Conservation (phyloP, 2,888 invertebrate genomes). For the Lasioglossum calceatum region DNA sequence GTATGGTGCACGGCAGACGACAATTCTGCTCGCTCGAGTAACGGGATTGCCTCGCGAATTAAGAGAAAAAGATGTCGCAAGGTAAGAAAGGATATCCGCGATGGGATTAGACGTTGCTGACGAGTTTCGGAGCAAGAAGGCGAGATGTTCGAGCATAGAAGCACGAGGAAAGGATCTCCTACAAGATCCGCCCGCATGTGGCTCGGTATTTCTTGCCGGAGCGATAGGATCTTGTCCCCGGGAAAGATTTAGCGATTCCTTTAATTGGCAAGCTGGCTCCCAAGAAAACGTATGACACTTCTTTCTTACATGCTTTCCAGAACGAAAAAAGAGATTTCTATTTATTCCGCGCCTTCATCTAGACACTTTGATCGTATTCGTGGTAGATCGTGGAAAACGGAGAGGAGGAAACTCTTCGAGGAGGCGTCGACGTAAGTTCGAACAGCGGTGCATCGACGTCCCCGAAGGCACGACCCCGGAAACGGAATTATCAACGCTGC, state of each 20-base stretch:
- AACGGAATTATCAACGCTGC: conserved; percentile 10
- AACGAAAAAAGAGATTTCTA: not conserved
- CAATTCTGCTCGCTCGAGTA: not conserved
- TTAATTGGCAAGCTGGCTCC: not conserved
- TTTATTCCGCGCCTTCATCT: not conserved
- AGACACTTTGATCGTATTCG: no score
- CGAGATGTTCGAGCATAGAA: not conserved
- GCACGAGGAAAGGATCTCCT: not conserved
- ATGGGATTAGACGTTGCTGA: not conserved
- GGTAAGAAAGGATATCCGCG: not conserved
- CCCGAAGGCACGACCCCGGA: conserved; percentile 8
- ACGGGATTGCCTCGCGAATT: not conserved
- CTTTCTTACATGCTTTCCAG: not conserved
- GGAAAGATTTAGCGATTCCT: conserved; percentile 29
- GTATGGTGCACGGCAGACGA: not conserved
- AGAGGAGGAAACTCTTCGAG: conserved; percentile 11
- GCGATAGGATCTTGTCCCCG: conserved; percentile 1
- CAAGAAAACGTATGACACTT: not conserved
- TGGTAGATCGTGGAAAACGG: not conserved
- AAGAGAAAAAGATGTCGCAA: not conserved
- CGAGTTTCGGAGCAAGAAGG: not conserved
- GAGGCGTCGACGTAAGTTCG: conserved; percentile 10
- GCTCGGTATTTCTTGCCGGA: conserved; percentile 27
- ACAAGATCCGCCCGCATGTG: conserved; percentile 6
- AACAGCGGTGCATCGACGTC: conserved; percentile 5